Conservation (phyloP, 1,140 invertebrate species). For the Zaprionus camerounensis region DNA sequence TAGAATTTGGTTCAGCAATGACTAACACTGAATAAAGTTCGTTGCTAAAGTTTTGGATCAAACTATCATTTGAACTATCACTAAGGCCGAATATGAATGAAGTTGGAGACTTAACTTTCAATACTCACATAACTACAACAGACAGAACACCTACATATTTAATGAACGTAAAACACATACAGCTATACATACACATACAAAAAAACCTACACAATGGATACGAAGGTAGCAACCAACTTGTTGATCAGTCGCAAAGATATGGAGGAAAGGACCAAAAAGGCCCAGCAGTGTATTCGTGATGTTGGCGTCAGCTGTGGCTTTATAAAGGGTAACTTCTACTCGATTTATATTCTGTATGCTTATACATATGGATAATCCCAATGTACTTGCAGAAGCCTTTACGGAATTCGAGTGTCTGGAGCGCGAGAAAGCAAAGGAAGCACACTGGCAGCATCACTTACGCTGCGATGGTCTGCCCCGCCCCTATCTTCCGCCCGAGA, state of each 20-base stretch:
- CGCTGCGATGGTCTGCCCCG: constrained; percentile 67
- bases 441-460: constrained; percentile 59
- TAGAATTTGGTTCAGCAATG: too few relatives aligned
- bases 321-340: constrained; percentile 42
- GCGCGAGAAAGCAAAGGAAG: neutral
- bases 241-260: constrained; percentile 40
- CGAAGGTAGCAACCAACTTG: neutral
- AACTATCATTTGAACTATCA: too few relatives aligned
- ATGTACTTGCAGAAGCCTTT: constrained; percentile 28
- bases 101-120: neutral
- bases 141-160: neutral
- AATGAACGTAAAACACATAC: neutral
- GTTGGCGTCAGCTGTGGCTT: constrained; percentile 28
- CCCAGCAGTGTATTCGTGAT: constrained; percentile 36
- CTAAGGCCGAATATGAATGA: too few relatives aligned
- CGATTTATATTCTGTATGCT: neutral
- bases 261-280: constrained; percentile 22
- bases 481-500: constrained; percentile 59
- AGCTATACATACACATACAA: neutral
- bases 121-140: neutral
- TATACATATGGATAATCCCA: neutral
- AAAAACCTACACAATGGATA: neutral
- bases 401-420: constrained; percentile 33
- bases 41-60: too few relatives aligned
- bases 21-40: too few relatives aligned